phyloP scores from a whole-genome alignment of 2,888 invertebrate species.

The Acleris sparsana region DNA sequence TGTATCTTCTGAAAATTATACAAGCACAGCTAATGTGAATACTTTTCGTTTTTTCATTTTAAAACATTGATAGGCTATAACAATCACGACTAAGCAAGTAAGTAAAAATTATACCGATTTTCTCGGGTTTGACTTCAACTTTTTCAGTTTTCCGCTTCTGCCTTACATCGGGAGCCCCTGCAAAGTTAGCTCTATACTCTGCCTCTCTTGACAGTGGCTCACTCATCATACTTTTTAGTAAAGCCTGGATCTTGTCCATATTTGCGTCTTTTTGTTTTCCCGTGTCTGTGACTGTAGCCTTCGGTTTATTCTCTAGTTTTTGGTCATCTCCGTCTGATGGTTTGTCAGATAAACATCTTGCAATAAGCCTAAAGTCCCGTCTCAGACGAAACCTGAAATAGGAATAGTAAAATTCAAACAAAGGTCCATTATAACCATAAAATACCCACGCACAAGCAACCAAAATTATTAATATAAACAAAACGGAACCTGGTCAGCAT shows the following conservation, averaged over 20 bases:
- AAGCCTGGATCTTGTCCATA: constrained; percentile 71
- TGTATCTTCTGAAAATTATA: constrained; percentile 60
- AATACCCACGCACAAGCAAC: constrained; percentile 37
- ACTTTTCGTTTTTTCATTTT: no score
- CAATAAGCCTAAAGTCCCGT: constrained; percentile 54
- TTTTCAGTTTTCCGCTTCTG: constrained; percentile 54
- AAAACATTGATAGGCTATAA: no score
- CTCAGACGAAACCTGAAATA: constrained; percentile 53
- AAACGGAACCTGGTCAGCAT: constrained; percentile 51
- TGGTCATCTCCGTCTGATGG: constrained; percentile 62
- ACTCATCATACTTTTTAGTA: constrained; percentile 72
- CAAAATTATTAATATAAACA: constrained; percentile 28
- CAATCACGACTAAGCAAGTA: background rate
- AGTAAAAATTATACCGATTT: constrained; percentile 65
- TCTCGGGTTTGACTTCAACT: constrained; percentile 64
- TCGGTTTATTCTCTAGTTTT: constrained; percentile 46
- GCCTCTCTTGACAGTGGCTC: constrained; percentile 66
- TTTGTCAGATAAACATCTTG: constrained; percentile 60
- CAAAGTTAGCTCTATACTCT: constrained; percentile 67
- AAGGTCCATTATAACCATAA: constrained; percentile 43
- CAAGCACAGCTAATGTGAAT: background rate
- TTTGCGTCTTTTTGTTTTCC: constrained; percentile 53
- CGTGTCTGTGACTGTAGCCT: constrained; percentile 41
- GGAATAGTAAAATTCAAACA: constrained; percentile 14
- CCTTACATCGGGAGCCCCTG: constrained; percentile 61